phyloP scores from a whole-genome alignment of 2,113 vertebrate genomes.

The Bungarus multicinctus region DNA sequence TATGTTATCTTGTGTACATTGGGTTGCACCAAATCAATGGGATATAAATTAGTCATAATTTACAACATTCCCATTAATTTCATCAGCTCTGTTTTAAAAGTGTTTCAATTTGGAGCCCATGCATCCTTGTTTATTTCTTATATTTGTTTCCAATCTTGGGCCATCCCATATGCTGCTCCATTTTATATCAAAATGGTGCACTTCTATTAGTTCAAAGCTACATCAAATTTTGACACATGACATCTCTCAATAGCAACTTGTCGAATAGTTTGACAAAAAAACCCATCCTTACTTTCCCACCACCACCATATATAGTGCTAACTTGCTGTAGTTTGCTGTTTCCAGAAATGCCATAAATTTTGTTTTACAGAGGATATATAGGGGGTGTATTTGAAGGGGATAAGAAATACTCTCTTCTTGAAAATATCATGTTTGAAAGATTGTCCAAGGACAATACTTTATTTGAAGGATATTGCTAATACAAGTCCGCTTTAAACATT shows the following conservation, averaged over 20 bases:
- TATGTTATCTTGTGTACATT: background rate
- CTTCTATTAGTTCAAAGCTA: background rate
- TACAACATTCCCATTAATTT: background rate
- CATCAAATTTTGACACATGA: background rate
- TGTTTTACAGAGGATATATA: background rate
- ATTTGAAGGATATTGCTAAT: background rate
- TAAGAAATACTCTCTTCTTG: background rate
- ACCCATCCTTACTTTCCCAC: background rate
- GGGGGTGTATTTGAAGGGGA: background rate
- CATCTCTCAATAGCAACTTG: background rate
- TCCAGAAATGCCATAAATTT: background rate
- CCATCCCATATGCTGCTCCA: background rate
- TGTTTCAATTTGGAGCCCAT: background rate
- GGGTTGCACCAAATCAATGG: background rate
- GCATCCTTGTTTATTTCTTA: background rate
- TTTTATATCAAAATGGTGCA: background rate
- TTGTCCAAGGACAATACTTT: background rate
- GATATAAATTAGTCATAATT: background rate
- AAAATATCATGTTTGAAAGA: background rate
- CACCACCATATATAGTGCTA: background rate
- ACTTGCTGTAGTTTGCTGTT: background rate
- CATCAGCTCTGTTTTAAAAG: background rate
- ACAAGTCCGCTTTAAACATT: background rate
- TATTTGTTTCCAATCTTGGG: background rate
- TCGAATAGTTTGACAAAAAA: background rate